Percentiles rank a stretch among this genome's conserved stretches.
phyloP scores from a whole-genome alignment of 2,888 invertebrate genomes.

The Lissonota sp. region DNA sequence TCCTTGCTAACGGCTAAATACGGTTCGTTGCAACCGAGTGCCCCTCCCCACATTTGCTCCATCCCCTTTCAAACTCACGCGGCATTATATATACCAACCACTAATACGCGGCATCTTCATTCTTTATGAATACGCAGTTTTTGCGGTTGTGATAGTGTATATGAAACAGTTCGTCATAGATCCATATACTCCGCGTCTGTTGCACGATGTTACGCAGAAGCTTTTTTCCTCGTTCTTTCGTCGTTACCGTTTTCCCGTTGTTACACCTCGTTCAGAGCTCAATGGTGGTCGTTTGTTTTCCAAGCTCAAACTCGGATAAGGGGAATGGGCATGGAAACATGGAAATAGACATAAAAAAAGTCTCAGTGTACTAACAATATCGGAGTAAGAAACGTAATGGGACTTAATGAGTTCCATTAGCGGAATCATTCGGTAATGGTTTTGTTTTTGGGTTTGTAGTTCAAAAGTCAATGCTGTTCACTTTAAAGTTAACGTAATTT shows the following conservation, averaged over 20 bases:
- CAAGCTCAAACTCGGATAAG: conserved; percentile 29
- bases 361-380: too few species aligned
- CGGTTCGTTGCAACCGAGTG: conserved; percentile 58
- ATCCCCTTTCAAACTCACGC: conserved; percentile 25
- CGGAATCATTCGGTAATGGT: too few species aligned
- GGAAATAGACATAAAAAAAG: not conserved
- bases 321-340: conserved; percentile 7
- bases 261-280: conserved; percentile 10
- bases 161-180: conserved; percentile 40
- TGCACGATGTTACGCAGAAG: conserved; percentile 13
- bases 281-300: conserved; percentile 7
- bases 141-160: not conserved
- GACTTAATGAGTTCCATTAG: too few species aligned
- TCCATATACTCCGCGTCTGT: conserved; percentile 26
- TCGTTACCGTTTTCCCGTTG: not conserved
- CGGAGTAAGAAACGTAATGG: too few species aligned
- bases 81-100: conserved; percentile 29
- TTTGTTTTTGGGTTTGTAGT: too few species aligned
- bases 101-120: conserved; percentile 20
- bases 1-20: conserved; percentile 59
- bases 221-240: not conserved
- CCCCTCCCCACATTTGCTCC: not conserved
- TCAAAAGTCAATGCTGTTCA: too few species aligned
- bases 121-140: not conserved
- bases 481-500: too few species aligned